phyloP scores from a whole-genome alignment of 2,797 vertebrate genomes.

The Chlorospingus flavigularis region DNA sequence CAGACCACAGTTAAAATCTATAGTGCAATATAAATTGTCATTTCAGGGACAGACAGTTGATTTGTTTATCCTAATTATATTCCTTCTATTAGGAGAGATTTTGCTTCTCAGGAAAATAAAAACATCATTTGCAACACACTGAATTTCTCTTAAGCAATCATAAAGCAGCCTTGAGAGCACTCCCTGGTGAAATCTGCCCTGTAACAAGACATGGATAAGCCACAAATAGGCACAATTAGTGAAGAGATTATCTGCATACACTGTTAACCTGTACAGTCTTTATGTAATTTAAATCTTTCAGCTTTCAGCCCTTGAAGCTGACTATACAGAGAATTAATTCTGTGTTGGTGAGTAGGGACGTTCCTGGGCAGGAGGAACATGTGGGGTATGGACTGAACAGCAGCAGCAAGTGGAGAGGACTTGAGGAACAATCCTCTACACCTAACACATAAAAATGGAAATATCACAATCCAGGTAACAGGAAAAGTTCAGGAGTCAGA shows the following conservation, averaged over 20 bases:
- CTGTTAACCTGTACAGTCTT: neutral
- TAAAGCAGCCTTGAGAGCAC: neutral
- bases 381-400: neutral
- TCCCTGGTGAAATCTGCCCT: neutral
- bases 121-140: neutral
- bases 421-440: neutral
- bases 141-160: neutral
- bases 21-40: neutral
- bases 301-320: neutral
- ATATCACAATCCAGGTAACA: neutral
- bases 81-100: neutral
- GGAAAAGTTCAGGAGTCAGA: neutral
- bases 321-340: neutral
- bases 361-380: neutral
- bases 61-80: neutral
- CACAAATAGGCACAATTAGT: neutral
- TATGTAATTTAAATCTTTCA: neutral
- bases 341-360: neutral
- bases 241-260: neutral
- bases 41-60: neutral
- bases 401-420: neutral
- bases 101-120: neutral
- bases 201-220: neutral
- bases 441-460: neutral
- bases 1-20: neutral